Evolutionary conservation across 2,888 invertebrate species (phyloP).

Genomic region (Suillia variegata): DNA sequence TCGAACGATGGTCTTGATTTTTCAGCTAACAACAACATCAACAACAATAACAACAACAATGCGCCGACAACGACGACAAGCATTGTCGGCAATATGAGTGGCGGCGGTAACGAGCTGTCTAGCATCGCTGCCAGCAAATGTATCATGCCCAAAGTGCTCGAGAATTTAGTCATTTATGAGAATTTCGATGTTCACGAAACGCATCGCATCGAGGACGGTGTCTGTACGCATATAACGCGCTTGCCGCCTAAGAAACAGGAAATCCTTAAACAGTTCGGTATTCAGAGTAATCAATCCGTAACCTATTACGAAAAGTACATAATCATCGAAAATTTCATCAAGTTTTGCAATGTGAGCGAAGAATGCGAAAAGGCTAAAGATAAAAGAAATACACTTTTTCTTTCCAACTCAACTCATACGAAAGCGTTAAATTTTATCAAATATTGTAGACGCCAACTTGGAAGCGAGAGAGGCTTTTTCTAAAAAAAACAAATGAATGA

Average conservation of each 20-base stretch:
- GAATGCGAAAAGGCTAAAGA: constrained; percentile 7
- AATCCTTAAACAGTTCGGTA: constrained; percentile 62
- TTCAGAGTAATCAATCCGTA: constrained; percentile 62
- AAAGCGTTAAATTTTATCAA: neutral
- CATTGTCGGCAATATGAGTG: neutral
- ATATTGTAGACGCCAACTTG: neutral
- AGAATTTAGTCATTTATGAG: constrained; percentile 57
- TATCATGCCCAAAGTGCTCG: constrained; percentile 48
- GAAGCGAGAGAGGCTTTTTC: neutral
- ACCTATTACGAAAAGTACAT: constrained; percentile 62
- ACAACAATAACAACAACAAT: constrained; percentile 29
- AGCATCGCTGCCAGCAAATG: too few relatives aligned
- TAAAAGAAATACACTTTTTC: neutral
- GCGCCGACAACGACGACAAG: neutral
- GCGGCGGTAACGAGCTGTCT: too few relatives aligned
- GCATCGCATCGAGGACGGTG: constrained; percentile 60
- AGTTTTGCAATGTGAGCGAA: constrained; percentile 62
- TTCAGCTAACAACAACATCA: constrained; percentile 33
- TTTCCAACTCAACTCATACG: too few relatives aligned
- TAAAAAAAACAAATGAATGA: constrained; percentile 3
- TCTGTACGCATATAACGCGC: constrained; percentile 59
- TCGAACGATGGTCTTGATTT: constrained; percentile 57
- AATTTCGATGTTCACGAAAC: constrained; percentile 60
- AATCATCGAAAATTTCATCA: constrained; percentile 62
- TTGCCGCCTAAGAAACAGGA: constrained; percentile 61